Base-by-base conservation (phyloP, 2,888 invertebrate genomes). In the Pristionchus mayeri region DNA sequence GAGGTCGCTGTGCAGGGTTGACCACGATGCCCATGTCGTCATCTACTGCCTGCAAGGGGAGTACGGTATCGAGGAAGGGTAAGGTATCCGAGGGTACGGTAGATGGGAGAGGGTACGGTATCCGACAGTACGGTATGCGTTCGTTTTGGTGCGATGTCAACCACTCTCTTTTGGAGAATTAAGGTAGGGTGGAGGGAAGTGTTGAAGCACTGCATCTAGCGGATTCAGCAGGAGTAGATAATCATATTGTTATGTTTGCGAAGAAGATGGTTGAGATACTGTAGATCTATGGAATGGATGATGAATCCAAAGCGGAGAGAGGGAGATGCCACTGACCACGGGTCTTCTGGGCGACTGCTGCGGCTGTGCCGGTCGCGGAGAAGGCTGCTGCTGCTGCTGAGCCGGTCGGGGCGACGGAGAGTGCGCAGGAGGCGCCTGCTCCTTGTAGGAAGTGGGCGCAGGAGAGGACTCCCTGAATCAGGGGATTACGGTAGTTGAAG, bases 21-120 rank as follows among this genome's bases (percentile, higher is more conserved):
- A 82, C 76, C 11, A 91, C 91, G 85, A 91, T 91, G 80, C 91
- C 91, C 90, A 91, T 90, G 67, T 91, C 91, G 34, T 91, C 91
- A 85, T 91, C 91, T 48, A 90, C 87, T 0, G 11, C 24, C 67
- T 57, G 54, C 27, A 52, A 24, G 27, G 21, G n/a, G 27, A 18
- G 1, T 44, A 75, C 75, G 48, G 44, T 75, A 75, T 9, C 21
- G 37, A 34, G 24, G n/a, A n/a, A n/a, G n/a, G 11, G 44, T 75
- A 75, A 40, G 75, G 44, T 44, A 75, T 18, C 44, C 44, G 6
- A 44, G 44, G 44, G n/a, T 18, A 18, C 24, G 57, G n/a, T 57
- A n/a, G 21, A 18, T 18, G 52, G 44, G 13, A 44, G 44, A 44
- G 44, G 44, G 24, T 7, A 57, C 57, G 21, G 57, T 24, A 57